Percentiles rank a stretch among this genome's conserved stretches.
Evolutionary conservation across 2,888 invertebrate species (phyloP).

Genomic region (Drosophila peninsularis): DNA sequence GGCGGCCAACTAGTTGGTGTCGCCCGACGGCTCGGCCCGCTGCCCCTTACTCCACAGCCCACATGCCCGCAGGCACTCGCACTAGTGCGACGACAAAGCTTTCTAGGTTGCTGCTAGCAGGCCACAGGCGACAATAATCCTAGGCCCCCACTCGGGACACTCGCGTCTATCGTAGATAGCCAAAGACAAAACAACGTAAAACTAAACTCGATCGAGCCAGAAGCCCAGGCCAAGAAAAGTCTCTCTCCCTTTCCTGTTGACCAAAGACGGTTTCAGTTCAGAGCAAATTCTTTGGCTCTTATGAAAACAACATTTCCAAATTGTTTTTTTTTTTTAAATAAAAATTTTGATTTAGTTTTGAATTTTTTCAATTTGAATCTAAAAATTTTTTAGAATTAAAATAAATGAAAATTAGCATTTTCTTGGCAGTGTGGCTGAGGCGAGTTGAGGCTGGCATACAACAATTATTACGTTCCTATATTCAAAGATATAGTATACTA

Average conservation of each 20-base stretch:
- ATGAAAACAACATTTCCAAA: no score
- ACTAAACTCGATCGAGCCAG: slow-evolving; percentile 7
- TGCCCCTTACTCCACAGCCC: neutral
- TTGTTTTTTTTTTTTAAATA: no score
- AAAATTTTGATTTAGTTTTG: no score
- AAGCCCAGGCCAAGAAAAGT: neutral
- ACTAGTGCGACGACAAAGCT: slow-evolving; percentile 56
- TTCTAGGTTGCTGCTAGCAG: slow-evolving; percentile 77
- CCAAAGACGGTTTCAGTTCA: slow-evolving; percentile 25
- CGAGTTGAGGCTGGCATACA: slow-evolving; percentile 41
- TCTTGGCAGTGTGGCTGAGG: neutral
- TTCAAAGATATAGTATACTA: slow-evolving; percentile 63
- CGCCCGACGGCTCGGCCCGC: neutral
- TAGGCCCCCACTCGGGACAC: slow-evolving; percentile 59
- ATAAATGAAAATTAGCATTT: no score
- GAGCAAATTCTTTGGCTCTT: neutral
- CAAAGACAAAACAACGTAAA: slow-evolving; percentile 32
- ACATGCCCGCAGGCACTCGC: slow-evolving; percentile 45
- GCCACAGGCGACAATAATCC: slow-evolving; percentile 74
- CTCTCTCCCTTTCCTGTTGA: neutral
- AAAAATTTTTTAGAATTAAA: no score
- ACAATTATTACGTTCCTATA: slow-evolving; percentile 82
- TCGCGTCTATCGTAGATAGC: slow-evolving; percentile 72
- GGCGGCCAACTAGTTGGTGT: slow-evolving; percentile 69
- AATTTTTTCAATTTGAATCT: no score